A percentile compares a stretch with the other conserved stretches of the same genome.
These are phyloP conservation scores for Cydia amplana DNA, from an alignment of 1,140 invertebrate genomes.

Conservation along the genomic window DNA sequence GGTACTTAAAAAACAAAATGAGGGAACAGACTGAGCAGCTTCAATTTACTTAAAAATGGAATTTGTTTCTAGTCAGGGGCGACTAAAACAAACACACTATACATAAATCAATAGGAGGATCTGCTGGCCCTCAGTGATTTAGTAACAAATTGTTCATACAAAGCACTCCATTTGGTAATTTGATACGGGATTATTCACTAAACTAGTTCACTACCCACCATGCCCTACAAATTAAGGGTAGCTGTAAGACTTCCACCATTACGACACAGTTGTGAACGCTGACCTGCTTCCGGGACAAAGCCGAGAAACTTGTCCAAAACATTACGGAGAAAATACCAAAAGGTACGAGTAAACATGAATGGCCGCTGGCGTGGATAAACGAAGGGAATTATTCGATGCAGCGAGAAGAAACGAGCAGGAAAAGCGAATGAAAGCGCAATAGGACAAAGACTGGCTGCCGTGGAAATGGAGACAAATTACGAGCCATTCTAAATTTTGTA, in stretches of 20 bases:
- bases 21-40: neutral
- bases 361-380: conserved; percentile 56
- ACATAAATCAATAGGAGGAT: neutral
- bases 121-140: neutral
- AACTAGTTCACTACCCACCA: neutral
- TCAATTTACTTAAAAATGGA: neutral
- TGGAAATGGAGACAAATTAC: conserved; percentile 3
- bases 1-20: neutral
- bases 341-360: conserved; percentile 38
- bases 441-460: conserved; percentile 19
- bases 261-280: conserved; percentile 2
- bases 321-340: conserved; percentile 36
- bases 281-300: conserved; percentile 15
- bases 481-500: neutral
- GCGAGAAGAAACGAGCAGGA: conserved; percentile 42
- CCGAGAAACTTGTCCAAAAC: conserved; percentile 38
- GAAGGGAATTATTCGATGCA: conserved; percentile 45
- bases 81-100: neutral
- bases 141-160: conserved; percentile 1
- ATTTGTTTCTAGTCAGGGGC: neutral
- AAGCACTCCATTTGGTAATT: neutral
- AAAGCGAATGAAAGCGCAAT: conserved; percentile 46
- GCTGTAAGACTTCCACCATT: conserved; percentile 25
- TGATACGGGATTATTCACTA: conserved; percentile 23
- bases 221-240: conserved; percentile 18